Evolutionary conservation across 37 sponge, comb jelly and placozoan species (phyloP).

Genomic region (Lycopodina hypogea): DNA sequence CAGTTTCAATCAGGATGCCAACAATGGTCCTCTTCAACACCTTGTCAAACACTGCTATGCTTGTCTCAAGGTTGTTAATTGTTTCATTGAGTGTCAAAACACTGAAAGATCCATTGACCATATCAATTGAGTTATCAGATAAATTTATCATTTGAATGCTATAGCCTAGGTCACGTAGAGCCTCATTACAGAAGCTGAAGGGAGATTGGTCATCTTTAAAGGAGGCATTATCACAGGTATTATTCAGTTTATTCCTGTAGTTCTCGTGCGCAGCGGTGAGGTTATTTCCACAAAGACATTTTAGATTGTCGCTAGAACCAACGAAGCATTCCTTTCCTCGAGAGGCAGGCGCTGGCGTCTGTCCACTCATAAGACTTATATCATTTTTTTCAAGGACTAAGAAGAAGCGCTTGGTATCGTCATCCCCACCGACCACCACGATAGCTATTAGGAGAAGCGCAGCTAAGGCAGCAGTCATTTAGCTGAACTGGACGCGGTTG

Average conservation of each 20-base stretch:
- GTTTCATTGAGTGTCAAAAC: neutral
- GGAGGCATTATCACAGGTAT: neutral
- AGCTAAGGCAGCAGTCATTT: neutral
- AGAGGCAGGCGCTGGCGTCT: too few species aligned
- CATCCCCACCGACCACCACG: neutral
- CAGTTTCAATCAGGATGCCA: slow-evolving; percentile 1
- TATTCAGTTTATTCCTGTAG: neutral
- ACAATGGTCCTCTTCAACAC: slow-evolving; percentile 37
- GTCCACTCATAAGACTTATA: too few species aligned
- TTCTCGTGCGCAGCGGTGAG: neutral
- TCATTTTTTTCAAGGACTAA: neutral
- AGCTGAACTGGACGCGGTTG: too few species aligned
- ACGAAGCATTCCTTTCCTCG: neutral
- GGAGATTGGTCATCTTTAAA: neutral
- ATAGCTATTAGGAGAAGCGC: neutral
- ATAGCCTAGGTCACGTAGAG: slow-evolving; percentile 8
- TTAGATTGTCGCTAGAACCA: neutral
- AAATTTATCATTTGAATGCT: neutral
- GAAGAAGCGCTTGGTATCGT: too few species aligned
- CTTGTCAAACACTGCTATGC: neutral
- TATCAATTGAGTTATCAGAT: neutral
- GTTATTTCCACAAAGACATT: slow-evolving; percentile 16
- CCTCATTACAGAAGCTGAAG: slow-evolving; percentile 10
- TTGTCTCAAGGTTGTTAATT: neutral
- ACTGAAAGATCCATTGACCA: neutral